Evolutionary conservation across 1,140 invertebrate genomes (phyloP).

Genomic region (Camponotus floridanus): DNA sequence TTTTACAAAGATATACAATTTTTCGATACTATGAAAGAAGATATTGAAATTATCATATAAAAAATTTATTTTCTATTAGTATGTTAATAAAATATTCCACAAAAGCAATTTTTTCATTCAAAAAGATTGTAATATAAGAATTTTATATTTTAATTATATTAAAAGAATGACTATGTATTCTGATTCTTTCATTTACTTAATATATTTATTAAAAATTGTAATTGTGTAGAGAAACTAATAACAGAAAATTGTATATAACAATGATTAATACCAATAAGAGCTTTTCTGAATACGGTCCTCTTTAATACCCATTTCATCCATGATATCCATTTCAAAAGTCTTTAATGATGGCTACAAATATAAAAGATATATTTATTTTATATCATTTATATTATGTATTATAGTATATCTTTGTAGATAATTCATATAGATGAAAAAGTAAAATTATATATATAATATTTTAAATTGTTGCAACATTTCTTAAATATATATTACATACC

Average conservation of each 20-base stretch:
- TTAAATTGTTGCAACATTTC: slow-evolving; percentile 2
- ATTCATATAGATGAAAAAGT: too few relatives aligned
- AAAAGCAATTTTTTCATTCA: slow-evolving; percentile 1
- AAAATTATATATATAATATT: too few relatives aligned
- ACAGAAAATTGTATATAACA: slow-evolving; percentile 33
- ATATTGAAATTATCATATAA: background rate
- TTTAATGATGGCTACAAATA: slow-evolving; percentile 93
- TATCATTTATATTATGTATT: too few relatives aligned
- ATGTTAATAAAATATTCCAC: background rate
- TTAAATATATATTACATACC: slow-evolving; percentile 67
- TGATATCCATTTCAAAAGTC: slow-evolving; percentile 99
- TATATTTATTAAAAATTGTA: slow-evolving; percentile 34
- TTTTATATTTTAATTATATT: background rate
- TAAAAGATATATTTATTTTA: slow-evolving; percentile 76
- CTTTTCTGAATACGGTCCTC: slow-evolving; percentile 93
- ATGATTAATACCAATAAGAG: slow-evolving; percentile 95
- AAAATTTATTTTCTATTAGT: background rate
- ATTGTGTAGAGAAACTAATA: slow-evolving; percentile 37
- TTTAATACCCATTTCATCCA: slow-evolving; percentile 95
- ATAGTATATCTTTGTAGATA: too few relatives aligned
- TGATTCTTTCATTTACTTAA: slow-evolving; percentile 24
- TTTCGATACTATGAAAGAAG: background rate
- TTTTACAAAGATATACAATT: slow-evolving; percentile 32
- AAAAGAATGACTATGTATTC: slow-evolving; percentile 2
- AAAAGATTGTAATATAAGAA: background rate